phyloP scores from a whole-genome alignment of 1,140 invertebrate species.

The Anoplolepis gracilipes region DNA sequence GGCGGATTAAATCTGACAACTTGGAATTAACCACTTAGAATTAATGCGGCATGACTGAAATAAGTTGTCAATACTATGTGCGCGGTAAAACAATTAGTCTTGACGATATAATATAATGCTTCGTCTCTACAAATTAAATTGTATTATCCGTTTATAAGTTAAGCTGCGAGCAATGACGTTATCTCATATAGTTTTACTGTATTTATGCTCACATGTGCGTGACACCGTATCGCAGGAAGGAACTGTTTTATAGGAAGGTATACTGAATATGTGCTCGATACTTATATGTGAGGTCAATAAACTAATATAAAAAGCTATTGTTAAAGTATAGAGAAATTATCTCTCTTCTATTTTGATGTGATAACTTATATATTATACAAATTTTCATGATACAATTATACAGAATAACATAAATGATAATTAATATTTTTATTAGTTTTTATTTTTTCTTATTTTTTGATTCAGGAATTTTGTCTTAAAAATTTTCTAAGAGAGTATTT shows the following conservation, averaged over 20 bases:
- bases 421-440: background rate
- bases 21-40: constrained; percentile 47
- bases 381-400: background rate
- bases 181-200: background rate
- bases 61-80: constrained; percentile 27
- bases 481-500: background rate
- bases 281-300: constrained; percentile 6
- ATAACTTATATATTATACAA: background rate
- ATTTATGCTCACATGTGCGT: constrained; percentile 5
- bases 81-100: constrained; percentile 23
- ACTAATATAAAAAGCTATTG: constrained; percentile 3
- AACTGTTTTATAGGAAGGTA: constrained; percentile 16
- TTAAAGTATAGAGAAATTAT: background rate
- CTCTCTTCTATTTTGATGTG: background rate
- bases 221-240: background rate
- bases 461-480: background rate
- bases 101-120: background rate
- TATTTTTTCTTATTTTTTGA: background rate
- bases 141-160: constrained; percentile 23
- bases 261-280: background rate
- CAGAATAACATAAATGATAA: background rate
- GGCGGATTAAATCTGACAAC: constrained; percentile 47
- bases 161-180: background rate
- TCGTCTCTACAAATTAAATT: constrained; percentile 11
- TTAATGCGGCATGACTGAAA: constrained; percentile 7